Evolutionary conservation across 2,113 vertebrate genomes (phyloP).

Genomic region (Chloroceryle aenea): DNA sequence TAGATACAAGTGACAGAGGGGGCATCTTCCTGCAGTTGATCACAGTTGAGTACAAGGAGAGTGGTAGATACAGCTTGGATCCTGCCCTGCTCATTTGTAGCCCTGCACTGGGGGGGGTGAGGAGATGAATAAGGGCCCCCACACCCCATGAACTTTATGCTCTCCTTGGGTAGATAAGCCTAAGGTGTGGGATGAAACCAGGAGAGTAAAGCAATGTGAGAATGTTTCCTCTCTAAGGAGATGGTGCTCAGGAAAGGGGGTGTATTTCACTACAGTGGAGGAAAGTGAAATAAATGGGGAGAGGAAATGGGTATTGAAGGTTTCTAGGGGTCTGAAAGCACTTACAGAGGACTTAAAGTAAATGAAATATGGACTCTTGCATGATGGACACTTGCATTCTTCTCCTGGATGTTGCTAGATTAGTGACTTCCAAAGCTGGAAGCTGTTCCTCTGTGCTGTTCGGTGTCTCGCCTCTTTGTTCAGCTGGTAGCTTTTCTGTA

Average conservation of each 20-base stretch:
- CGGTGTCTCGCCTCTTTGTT: neutral
- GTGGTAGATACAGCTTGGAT: neutral
- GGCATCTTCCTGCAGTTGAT: neutral
- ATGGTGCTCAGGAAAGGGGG: neutral
- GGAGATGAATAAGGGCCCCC: neutral
- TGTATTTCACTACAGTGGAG: neutral
- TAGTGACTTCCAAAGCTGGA: neutral
- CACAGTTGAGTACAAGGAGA: too few species aligned
- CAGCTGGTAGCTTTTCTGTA: neutral
- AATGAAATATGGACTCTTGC: neutral
- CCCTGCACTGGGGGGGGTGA: neutral
- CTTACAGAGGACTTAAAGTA: neutral
- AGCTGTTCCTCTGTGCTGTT: neutral
- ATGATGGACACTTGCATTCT: fast-evolving
- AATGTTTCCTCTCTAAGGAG: fast-evolving
- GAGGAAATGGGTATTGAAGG: neutral
- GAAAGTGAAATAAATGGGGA: neutral
- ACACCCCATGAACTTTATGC: neutral
- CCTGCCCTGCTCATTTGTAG: neutral
- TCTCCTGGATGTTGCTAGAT: neutral
- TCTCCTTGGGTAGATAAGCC: too few species aligned
- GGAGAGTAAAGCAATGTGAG: neutral
- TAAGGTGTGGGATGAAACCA: neutral
- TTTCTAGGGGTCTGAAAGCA: neutral
- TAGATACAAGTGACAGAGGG: neutral